Conservation (phyloP, 1,140 invertebrate genomes). For the Nephotettix cincticeps region DNA sequence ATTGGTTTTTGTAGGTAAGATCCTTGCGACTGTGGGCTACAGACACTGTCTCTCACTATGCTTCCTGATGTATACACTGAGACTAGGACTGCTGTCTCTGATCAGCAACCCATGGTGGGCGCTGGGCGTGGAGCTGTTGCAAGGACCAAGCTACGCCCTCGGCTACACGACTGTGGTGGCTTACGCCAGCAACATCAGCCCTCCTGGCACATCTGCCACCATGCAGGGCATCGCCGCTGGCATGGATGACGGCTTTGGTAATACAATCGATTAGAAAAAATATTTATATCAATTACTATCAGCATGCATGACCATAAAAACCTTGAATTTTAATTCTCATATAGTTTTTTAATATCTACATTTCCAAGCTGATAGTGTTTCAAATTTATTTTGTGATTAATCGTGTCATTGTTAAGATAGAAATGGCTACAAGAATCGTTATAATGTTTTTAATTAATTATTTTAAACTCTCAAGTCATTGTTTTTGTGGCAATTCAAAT, state of each 20-base stretch:
- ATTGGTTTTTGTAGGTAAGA: constrained; percentile 56
- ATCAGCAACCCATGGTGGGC: constrained; percentile 73
- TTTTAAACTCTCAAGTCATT: too few species aligned
- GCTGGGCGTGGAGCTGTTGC: constrained; percentile 67
- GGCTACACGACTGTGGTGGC: constrained; percentile 76
- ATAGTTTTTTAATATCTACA: too few species aligned
- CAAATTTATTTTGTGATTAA: too few species aligned
- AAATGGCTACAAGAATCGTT: too few species aligned
- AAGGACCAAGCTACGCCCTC: constrained; percentile 76
- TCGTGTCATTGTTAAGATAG: too few species aligned
- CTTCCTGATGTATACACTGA: constrained; percentile 66
- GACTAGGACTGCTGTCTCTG: constrained; percentile 65
- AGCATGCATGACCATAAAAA: too few species aligned
- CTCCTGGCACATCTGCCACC: constrained; percentile 75
- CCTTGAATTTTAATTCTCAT: too few species aligned
- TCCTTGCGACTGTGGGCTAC: constrained; percentile 67
- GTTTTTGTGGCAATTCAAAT: too few species aligned
- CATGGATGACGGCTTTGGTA: constrained; percentile 77
- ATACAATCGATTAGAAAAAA: too few species aligned
- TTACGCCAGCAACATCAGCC: constrained; percentile 71
- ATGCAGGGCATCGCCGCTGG: constrained; percentile 80
- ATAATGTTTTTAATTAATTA: too few species aligned
- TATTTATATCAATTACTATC: too few species aligned
- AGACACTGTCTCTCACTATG: constrained; percentile 68
- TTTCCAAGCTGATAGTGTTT: too few species aligned